A percentile compares a stretch with the other conserved stretches of the same genome.
Evolutionary conservation across 2,888 invertebrate species (phyloP).

Genomic region (Meteorus colon): DNA sequence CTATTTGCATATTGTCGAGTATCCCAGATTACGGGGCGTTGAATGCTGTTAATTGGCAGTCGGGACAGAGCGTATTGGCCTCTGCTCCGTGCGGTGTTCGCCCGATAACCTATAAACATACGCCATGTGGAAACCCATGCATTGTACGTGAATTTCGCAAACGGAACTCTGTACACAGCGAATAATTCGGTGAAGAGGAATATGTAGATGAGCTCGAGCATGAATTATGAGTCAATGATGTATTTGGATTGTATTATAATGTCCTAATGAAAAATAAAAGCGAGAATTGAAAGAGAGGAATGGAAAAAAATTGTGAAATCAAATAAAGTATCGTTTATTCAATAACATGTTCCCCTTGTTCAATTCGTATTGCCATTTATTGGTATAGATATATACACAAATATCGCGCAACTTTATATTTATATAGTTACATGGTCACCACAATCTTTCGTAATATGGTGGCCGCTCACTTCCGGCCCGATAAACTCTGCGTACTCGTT

Average conservation of each 20-base stretch:
- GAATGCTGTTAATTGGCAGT: slow-evolving; percentile 60
- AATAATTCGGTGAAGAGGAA: background rate
- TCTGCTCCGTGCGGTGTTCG: slow-evolving; percentile 37
- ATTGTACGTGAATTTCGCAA: slow-evolving; percentile 18
- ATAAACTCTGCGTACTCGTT: slow-evolving; percentile 43
- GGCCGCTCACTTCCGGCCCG: slow-evolving; percentile 55
- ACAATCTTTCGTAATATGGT: slow-evolving; percentile 53
- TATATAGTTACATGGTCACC: slow-evolving; percentile 48
- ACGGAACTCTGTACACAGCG: background rate
- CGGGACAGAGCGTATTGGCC: slow-evolving; percentile 43
- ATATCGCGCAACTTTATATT: slow-evolving; percentile 8
- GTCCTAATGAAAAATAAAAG: background rate
- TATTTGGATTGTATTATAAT: background rate
- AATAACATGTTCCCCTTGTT: background rate
- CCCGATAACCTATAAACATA: slow-evolving; percentile 48
- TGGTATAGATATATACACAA: background rate
- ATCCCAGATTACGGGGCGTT: slow-evolving; percentile 58
- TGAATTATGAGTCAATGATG: slow-evolving; percentile 1
- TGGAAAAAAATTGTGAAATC: background rate
- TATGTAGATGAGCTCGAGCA: background rate
- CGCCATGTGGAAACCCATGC: background rate
- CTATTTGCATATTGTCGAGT: slow-evolving; percentile 59
- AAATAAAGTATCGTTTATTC: background rate
- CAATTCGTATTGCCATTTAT: background rate
- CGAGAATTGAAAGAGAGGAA: no score